phyloP scores from a whole-genome alignment of 1,140 invertebrate genomes.

The Lepidurus arcticus region DNA sequence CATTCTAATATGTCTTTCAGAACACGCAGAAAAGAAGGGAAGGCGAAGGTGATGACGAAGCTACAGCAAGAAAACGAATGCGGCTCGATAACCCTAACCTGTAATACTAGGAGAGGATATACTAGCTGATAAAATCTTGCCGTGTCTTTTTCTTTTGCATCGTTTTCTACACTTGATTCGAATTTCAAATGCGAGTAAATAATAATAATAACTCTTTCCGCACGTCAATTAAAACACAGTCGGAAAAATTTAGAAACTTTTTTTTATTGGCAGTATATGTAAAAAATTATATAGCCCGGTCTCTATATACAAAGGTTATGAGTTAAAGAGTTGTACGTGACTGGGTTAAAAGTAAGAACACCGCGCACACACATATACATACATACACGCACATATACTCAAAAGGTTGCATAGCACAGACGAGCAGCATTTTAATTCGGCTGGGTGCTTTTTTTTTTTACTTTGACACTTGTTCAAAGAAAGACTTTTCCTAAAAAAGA shows the following conservation, averaged over 20 bases:
- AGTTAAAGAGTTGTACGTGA: not conserved
- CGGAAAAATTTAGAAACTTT: not conserved
- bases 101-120: not conserved
- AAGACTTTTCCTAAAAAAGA: no score
- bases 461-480: no score
- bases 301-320: slow-evolving; percentile 11
- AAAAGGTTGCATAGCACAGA: not conserved
- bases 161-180: no score
- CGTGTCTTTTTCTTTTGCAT: no score
- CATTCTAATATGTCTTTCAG: not conserved
- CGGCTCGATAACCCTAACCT: not conserved
- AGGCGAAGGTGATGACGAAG: slow-evolving; percentile 13
- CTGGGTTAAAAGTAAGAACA: not conserved
- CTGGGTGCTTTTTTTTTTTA: no score
- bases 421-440: not conserved
- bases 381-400: not conserved
- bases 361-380: not conserved
- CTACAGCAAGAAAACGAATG: not conserved
- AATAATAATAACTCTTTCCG: no score
- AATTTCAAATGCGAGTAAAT: no score
- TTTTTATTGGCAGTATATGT: slow-evolving; percentile 3
- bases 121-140: no score
- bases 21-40: slow-evolving; percentile 1
- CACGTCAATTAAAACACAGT: no score
- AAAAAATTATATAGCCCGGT: slow-evolving; percentile 13